phyloP scores from a whole-genome alignment of 2,113 vertebrate species.

The Cyrtonyx montezumae region DNA sequence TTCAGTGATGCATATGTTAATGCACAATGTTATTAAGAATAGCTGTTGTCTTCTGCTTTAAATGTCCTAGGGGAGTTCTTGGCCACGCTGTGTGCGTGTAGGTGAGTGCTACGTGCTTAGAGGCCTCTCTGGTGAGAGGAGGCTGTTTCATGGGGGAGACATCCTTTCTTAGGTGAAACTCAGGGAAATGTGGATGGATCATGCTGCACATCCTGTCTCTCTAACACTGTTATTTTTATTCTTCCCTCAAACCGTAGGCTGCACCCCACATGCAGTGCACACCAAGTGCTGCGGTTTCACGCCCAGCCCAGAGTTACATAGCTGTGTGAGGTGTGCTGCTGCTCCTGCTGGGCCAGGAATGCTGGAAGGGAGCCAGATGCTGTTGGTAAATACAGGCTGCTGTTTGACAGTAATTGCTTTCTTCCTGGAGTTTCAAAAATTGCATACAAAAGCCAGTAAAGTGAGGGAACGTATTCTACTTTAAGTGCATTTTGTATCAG shows the following conservation, averaged over 20 bases:
- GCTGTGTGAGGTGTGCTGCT: constrained; percentile 86
- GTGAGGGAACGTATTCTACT: background rate
- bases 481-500: background rate
- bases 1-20: background rate
- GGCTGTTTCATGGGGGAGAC: background rate
- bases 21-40: background rate
- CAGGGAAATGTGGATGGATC: background rate
- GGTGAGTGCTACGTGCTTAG: background rate
- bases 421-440: constrained; percentile 50
- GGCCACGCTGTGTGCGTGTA: background rate
- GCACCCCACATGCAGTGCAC: background rate
- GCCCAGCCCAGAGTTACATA: constrained; percentile 77
- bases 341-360: constrained; percentile 57
- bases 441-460: background rate
- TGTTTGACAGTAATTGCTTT: constrained; percentile 37
- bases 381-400: constrained; percentile 66
- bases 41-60: background rate
- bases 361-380: constrained; percentile 67
- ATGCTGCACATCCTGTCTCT: background rate
- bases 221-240: constrained; percentile 3
- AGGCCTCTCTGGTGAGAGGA: background rate
- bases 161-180: background rate
- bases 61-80: background rate
- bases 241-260: constrained; percentile 2
- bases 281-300: constrained; percentile 41